Conservation (phyloP, 1,140 invertebrate genomes). For the Saccostrea echinata region DNA sequence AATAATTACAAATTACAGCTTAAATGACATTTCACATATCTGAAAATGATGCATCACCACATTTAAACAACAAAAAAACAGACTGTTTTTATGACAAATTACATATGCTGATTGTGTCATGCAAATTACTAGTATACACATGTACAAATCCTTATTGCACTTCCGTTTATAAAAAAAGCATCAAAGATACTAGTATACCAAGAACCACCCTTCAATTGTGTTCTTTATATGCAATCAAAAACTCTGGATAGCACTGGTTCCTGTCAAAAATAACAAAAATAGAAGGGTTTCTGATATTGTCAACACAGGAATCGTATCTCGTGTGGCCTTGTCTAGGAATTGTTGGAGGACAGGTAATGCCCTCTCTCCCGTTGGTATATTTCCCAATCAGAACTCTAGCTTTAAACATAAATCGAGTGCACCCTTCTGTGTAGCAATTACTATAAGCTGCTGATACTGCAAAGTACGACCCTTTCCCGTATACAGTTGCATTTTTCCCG, state of each 20-base stretch:
- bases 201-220: too few species aligned
- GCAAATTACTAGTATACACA: too few species aligned
- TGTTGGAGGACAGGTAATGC: slow-evolving; percentile 49
- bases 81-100: too few species aligned
- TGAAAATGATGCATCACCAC: too few species aligned
- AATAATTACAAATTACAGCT: too few species aligned
- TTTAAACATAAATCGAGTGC: slow-evolving; percentile 58
- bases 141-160: too few species aligned
- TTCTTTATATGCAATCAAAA: slow-evolving; percentile 54
- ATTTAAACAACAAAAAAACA: too few species aligned
- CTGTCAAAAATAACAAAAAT: slow-evolving; percentile 68
- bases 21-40: too few species aligned
- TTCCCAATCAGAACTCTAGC: slow-evolving; percentile 60
- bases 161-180: too few species aligned
- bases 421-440: slow-evolving; percentile 53
- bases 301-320: slow-evolving; percentile 67
- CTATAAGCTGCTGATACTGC: slow-evolving; percentile 57
- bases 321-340: slow-evolving; percentile 48
- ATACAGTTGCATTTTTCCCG: slow-evolving; percentile 63
- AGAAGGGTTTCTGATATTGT: slow-evolving; percentile 55
- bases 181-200: too few species aligned
- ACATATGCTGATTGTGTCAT: too few species aligned
- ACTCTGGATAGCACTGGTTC: slow-evolving; percentile 67
- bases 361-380: slow-evolving; percentile 34
- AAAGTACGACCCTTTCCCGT: slow-evolving; percentile 65